Percentiles rank a stretch among this genome's conserved stretches.
Evolutionary conservation across 2,888 invertebrate species (phyloP).

Genomic region (Ellobium chinense): DNA sequence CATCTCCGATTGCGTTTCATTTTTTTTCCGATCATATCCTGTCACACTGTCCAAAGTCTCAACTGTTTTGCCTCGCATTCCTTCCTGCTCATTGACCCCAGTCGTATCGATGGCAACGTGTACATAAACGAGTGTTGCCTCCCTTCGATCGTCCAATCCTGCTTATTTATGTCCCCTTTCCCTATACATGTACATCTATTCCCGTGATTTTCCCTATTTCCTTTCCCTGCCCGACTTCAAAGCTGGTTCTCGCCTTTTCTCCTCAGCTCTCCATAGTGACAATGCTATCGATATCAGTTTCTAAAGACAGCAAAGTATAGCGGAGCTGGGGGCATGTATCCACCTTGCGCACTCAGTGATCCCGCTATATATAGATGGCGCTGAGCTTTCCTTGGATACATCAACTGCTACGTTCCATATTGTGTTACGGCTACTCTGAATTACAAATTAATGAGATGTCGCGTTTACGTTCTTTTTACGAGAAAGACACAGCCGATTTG

Average conservation of each 20-base stretch:
- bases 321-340: not conserved
- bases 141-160: not conserved
- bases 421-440: too few relatives aligned
- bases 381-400: not conserved
- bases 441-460: too few relatives aligned
- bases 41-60: too few relatives aligned
- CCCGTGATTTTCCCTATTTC: not conserved
- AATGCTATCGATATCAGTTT: not conserved
- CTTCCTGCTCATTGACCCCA: too few relatives aligned
- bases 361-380: too few relatives aligned
- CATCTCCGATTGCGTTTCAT: too few relatives aligned
- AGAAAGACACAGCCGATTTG: too few relatives aligned
- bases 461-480: too few relatives aligned
- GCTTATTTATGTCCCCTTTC: not conserved
- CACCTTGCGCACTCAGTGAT: not conserved
- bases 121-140: not conserved
- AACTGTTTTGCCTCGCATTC: too few relatives aligned
- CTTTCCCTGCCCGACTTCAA: not conserved
- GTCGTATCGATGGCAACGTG: not conserved
- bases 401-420: too few relatives aligned
- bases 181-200: not conserved
- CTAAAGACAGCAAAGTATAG: not conserved
- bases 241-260: not conserved
- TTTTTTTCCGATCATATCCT: too few relatives aligned
- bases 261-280: not conserved